Conservation (phyloP, 1,140 invertebrate genomes). For the Coenobita brevimanus region DNA sequence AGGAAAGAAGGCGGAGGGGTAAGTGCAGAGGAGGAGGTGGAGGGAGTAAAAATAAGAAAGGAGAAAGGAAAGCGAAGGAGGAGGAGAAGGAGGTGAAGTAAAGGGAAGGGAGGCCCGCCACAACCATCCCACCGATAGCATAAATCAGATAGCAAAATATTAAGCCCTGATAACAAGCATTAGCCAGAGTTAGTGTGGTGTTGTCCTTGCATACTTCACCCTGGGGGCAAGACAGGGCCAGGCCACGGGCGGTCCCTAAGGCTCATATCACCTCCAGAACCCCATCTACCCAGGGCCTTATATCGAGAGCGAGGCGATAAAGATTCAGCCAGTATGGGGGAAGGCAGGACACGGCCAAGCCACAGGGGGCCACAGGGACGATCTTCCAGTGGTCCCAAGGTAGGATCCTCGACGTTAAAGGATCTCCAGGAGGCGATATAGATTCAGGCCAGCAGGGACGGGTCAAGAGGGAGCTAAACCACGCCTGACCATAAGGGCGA, state of each 20-base stretch:
- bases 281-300: not conserved
- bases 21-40: too few relatives aligned
- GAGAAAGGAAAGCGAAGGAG: too few relatives aligned
- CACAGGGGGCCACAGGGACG: not conserved
- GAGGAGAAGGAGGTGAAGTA: too few relatives aligned
- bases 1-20: too few relatives aligned
- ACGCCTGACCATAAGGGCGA: not conserved
- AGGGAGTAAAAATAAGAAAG: too few relatives aligned
- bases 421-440: not conserved
- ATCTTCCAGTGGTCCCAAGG: not conserved
- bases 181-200: constrained; percentile 28
- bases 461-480: too few relatives aligned
- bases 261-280: not conserved
- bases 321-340: too few relatives aligned
- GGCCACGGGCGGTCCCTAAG: not conserved
- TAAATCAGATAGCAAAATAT: constrained; percentile 54
- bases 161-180: constrained; percentile 43
- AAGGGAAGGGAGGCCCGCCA: too few relatives aligned
- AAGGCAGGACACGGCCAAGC: not conserved
- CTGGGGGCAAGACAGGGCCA: constrained; percentile 15
- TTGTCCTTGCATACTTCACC: constrained; percentile 49
- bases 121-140: constrained; percentile 15
- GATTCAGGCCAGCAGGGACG: not conserved
- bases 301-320: constrained; percentile 17
- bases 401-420: not conserved